phyloP scores from a whole-genome alignment of 2,797 vertebrate species.

The Poecile montanus region DNA sequence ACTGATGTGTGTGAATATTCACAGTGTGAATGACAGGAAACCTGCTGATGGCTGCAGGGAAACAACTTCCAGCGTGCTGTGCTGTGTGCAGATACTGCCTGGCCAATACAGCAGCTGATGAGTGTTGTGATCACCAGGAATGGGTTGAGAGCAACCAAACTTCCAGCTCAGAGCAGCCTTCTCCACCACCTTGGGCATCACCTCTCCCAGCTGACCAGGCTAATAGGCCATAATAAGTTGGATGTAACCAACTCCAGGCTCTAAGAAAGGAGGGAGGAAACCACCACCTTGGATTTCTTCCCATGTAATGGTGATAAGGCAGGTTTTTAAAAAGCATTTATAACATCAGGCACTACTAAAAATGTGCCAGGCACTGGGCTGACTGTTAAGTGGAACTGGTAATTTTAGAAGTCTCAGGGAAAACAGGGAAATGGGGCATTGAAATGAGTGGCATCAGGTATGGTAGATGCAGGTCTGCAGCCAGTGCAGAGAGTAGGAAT shows the following conservation, averaged over 20 bases:
- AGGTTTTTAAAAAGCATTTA: neutral
- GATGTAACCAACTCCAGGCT: neutral
- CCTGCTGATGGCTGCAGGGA: neutral
- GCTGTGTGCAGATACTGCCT: neutral
- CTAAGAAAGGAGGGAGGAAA: neutral
- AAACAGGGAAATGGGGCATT: neutral
- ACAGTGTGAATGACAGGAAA: accelerated
- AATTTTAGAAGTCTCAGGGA: neutral
- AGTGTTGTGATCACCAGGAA: neutral
- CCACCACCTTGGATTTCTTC: neutral
- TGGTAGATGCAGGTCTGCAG: neutral
- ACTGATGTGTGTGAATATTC: neutral
- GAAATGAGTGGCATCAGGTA: accelerated
- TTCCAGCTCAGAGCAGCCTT: neutral
- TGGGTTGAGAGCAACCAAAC: neutral
- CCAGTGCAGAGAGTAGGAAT: accelerated
- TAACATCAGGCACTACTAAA: neutral
- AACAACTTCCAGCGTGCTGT: neutral
- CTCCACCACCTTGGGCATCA: neutral
- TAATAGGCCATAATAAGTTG: neutral
- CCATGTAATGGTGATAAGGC: neutral
- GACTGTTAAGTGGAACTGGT: neutral
- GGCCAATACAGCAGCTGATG: accelerated
- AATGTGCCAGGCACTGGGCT: neutral
- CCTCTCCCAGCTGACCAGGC: neutral